Percentiles rank a stretch among this genome's conserved stretches.
Conservation (phyloP, 2,113 vertebrate species). For the Varanus komodoensis region DNA sequence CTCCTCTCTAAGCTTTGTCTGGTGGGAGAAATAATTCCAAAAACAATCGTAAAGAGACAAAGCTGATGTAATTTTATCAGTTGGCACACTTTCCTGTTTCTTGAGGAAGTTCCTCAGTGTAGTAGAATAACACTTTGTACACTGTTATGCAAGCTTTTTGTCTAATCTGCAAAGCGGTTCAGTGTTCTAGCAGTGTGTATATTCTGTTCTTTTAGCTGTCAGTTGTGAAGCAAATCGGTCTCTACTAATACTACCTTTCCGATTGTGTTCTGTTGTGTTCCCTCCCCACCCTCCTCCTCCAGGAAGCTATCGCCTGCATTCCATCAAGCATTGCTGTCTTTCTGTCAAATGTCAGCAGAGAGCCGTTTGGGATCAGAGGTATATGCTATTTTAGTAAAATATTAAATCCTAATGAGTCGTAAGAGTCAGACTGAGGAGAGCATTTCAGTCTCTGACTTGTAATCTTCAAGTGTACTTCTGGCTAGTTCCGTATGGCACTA, state of each 20-base stretch:
- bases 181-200: not conserved
- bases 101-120: not conserved
- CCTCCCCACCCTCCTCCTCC: slow-evolving; percentile 46
- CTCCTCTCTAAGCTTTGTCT: not conserved
- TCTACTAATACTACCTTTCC: slow-evolving; percentile 4
- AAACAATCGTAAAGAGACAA: not conserved
- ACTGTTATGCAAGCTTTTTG: not conserved
- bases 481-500: not conserved
- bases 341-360: slow-evolving; percentile 98
- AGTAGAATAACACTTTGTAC: not conserved
- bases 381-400: slow-evolving; percentile 50
- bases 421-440: not conserved
- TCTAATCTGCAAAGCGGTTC: not conserved
- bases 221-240: not conserved
- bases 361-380: slow-evolving; percentile 98
- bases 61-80: not conserved
- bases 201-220: not conserved
- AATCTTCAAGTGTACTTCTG: not conserved
- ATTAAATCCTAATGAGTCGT: not conserved
- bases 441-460: not conserved
- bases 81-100: not conserved
- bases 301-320: slow-evolving; percentile 96
- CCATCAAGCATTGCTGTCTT: slow-evolving; percentile 96
- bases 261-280: not conserved
- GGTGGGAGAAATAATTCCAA: not conserved